These are phyloP conservation scores for Nephrotoma flavescens DNA, from an alignment of 2,888 invertebrate species.

Conservation along the genomic window DNA sequence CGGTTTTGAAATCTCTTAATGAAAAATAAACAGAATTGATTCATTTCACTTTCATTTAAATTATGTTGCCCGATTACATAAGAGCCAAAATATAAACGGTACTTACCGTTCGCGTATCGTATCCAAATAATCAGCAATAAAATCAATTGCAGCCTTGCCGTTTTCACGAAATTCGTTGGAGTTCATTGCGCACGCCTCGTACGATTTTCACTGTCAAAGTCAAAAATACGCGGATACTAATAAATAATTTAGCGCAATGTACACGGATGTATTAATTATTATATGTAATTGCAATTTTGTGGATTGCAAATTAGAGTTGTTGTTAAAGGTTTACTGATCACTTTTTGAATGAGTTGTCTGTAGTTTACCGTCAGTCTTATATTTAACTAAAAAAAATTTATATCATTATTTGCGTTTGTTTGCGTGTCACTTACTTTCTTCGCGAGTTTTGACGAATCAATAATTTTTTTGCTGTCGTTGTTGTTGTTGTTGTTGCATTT, in stretches of 20 bases:
- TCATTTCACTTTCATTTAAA: background rate
- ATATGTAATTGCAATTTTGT: background rate
- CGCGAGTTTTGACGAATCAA: background rate
- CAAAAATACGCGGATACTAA: background rate
- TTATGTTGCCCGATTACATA: background rate
- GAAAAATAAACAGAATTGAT: background rate
- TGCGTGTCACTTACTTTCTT: background rate
- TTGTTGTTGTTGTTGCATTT: background rate
- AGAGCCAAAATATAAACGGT: background rate
- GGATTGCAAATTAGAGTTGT: background rate
- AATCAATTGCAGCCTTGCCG: conserved; percentile 77
- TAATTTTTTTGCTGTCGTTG: background rate
- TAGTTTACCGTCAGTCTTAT: background rate
- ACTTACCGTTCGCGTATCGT: conserved; percentile 63
- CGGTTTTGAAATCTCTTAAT: background rate
- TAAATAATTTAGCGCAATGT: background rate
- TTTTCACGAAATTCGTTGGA: conserved; percentile 63
- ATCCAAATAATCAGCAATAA: conserved; percentile 80
- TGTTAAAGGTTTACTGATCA: background rate
- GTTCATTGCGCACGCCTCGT: conserved; percentile 43
- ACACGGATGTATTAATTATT: background rate
- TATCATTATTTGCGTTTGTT: background rate
- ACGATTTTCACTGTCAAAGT: background rate
- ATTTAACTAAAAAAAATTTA: background rate
- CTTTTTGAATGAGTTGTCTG: background rate